Evolutionary conservation across 1,140 invertebrate species (phyloP).

Genomic region (Ceratitis capitata): DNA sequence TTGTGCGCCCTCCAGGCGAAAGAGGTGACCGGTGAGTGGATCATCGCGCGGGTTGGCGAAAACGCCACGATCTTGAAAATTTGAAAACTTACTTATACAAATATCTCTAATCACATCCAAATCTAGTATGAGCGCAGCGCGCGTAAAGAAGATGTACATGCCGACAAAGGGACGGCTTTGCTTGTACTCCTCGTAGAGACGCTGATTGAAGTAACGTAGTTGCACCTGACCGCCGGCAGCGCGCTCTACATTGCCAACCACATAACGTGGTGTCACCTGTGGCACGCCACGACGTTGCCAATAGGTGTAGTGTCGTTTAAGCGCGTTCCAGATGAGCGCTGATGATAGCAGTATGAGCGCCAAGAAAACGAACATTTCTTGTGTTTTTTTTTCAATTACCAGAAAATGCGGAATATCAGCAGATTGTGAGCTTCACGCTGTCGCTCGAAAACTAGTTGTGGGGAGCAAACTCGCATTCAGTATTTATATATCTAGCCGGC

Average conservation of each 20-base stretch:
- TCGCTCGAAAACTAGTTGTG: background rate
- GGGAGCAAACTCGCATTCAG: background rate
- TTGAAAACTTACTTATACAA: slow-evolving; percentile 70
- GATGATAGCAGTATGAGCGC: background rate
- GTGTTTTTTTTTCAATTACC: background rate
- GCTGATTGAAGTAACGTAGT: slow-evolving; percentile 53
- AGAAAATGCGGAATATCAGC: background rate
- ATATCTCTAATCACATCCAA: slow-evolving; percentile 67
- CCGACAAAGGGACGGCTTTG: slow-evolving; percentile 50
- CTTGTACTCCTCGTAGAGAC: slow-evolving; percentile 54
- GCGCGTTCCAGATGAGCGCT: background rate
- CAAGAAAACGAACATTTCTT: background rate
- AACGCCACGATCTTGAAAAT: slow-evolving; percentile 69
- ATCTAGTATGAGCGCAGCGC: slow-evolving; percentile 53
- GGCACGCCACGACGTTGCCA: slow-evolving; percentile 66
- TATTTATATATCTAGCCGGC: background rate
- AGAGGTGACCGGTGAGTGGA: slow-evolving; percentile 67
- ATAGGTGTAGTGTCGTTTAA: slow-evolving; percentile 49
- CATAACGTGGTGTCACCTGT: slow-evolving; percentile 47
- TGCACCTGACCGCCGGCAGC: slow-evolving; percentile 50
- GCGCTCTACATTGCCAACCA: slow-evolving; percentile 52
- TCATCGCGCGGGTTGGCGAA: slow-evolving; percentile 67
- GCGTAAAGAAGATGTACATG: slow-evolving; percentile 53
- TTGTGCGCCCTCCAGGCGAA: slow-evolving; percentile 67
- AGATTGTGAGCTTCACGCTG: too few species aligned